These are phyloP conservation scores for Napeogenes inachia DNA, from an alignment of 2,888 invertebrate species.

Conservation along the genomic window DNA sequence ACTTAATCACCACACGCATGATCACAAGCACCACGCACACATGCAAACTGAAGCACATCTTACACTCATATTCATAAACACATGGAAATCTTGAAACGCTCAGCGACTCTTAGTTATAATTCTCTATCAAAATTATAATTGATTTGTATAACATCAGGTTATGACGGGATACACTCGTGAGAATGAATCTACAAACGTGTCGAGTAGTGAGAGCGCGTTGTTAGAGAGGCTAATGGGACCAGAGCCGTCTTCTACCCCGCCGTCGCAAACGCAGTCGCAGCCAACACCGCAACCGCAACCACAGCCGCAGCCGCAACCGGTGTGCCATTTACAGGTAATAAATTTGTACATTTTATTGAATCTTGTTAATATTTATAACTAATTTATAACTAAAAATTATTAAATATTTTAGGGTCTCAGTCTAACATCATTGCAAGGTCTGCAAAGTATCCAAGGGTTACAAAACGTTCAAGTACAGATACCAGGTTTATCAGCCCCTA, in stretches of 20 bases:
- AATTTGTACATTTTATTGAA: neutral
- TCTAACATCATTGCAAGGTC: constrained; percentile 85
- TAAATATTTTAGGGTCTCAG: constrained; percentile 79
- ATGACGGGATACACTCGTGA: constrained; percentile 62
- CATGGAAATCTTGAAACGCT: no score
- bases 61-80: no score
- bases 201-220: constrained; percentile 66
- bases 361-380: no score
- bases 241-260: constrained; percentile 46
- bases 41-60: neutral
- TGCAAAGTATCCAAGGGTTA: constrained; percentile 84
- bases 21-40: no score
- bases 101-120: neutral
- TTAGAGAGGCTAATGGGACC: constrained; percentile 63
- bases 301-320: constrained; percentile 43
- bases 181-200: constrained; percentile 64
- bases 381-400: no score
- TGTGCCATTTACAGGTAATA: constrained; percentile 66
- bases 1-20: no score
- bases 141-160: constrained; percentile 42
- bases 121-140: neutral
- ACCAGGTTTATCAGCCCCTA: constrained; percentile 90
- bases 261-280: constrained; percentile 30
- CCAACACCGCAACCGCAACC: constrained; percentile 32
- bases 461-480: constrained; percentile 91